These are phyloP conservation scores for Porites lutea DNA, from an alignment of 64 coral and sea anemone species.

Conservation along the genomic window DNA sequence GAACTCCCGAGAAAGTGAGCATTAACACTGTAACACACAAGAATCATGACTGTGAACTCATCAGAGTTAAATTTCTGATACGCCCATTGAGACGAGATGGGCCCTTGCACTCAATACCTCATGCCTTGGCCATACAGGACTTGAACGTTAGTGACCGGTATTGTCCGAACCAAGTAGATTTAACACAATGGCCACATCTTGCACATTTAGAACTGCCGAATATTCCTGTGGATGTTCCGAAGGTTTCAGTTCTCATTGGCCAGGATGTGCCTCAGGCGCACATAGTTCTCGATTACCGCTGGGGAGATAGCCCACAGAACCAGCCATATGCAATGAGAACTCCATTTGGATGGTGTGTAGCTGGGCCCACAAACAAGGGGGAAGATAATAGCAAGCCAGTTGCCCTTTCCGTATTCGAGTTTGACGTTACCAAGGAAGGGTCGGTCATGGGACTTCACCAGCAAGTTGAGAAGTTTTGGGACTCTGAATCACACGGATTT, in stretches of 20 bases:
- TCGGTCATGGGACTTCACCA: neutral
- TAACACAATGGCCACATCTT: constrained; percentile 61
- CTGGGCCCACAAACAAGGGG: constrained; percentile 37
- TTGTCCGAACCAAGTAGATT: constrained; percentile 51
- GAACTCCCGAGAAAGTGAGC: constrained; percentile 34
- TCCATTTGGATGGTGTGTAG: constrained; percentile 67
- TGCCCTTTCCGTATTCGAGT: constrained; percentile 53
- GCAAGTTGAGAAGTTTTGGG: constrained; percentile 74
- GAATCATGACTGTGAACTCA: constrained; percentile 42
- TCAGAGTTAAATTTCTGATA: constrained; percentile 51
- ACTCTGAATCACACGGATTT: constrained; percentile 53
- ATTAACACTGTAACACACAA: constrained; percentile 66
- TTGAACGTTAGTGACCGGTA: constrained; percentile 47
- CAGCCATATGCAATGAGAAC: constrained; percentile 68
- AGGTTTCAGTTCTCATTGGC: constrained; percentile 71
- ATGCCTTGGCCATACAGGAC: constrained; percentile 49
- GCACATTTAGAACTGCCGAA: constrained; percentile 26
- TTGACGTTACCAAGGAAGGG: neutral
- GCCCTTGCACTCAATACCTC: constrained; percentile 20
- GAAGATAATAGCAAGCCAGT: constrained; percentile 16
- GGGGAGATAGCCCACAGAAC: constrained; percentile 46
- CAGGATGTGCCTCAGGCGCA: constrained; percentile 79
- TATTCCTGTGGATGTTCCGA: constrained; percentile 56
- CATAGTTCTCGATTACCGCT: constrained; percentile 55
- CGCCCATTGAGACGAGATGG: neutral